Conservation (phyloP, 2,113 vertebrate genomes). For the Tetraodon nigroviridis region DNA sequence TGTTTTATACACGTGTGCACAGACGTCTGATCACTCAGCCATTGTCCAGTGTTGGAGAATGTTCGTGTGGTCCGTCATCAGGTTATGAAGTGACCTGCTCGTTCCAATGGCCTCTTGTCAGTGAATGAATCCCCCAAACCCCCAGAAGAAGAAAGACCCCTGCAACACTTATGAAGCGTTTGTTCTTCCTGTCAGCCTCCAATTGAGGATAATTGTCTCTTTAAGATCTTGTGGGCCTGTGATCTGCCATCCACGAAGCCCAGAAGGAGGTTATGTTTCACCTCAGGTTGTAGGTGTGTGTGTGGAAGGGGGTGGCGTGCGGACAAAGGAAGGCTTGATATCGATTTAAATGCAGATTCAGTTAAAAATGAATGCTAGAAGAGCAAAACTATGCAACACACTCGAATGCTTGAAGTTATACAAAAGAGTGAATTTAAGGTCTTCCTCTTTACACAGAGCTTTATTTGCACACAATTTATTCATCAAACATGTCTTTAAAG, state of each 20-base stretch:
- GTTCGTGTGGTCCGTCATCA: constrained; percentile 36
- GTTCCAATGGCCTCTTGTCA: constrained; percentile 42
- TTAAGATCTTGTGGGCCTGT: constrained; percentile 72
- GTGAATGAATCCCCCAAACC: constrained; percentile 42
- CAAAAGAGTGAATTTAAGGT: neutral
- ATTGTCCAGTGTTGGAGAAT: constrained; percentile 31
- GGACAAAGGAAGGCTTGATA: constrained; percentile 46
- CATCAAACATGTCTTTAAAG: too few relatives aligned
- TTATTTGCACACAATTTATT: neutral
- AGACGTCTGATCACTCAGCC: constrained; percentile 55
- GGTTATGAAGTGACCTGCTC: constrained; percentile 55
- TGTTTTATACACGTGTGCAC: constrained; percentile 11
- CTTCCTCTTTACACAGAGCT: neutral
- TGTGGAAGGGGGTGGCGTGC: neutral
- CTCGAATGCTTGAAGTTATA: neutral
- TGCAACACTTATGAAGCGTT: constrained; percentile 69
- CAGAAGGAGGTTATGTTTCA: constrained; percentile 64
- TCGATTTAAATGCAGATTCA: constrained; percentile 30
- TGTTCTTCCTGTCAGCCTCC: constrained; percentile 74
- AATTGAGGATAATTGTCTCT: constrained; percentile 80
- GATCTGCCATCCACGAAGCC: constrained; percentile 75
- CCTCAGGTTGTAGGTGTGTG: constrained; percentile 27
- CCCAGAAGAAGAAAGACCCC: constrained; percentile 57
- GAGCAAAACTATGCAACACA: neutral
- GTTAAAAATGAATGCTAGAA: constrained; percentile 27